Conservation (phyloP, 2,113 vertebrate species). For the Motacilla tschutschensis region DNA sequence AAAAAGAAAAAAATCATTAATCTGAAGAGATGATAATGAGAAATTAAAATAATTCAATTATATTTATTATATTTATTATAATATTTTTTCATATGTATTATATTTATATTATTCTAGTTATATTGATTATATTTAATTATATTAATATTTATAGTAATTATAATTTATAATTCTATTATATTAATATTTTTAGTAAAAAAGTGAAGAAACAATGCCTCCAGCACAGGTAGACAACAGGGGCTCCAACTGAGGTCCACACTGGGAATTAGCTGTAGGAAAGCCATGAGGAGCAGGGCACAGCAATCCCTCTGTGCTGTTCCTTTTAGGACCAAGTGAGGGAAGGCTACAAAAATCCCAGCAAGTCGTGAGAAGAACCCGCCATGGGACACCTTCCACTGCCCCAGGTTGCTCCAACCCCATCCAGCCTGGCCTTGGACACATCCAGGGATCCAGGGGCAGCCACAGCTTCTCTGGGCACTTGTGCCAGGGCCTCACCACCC, state of each 20-base stretch:
- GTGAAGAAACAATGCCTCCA: neutral
- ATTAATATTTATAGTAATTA: neutral
- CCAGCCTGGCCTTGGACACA: neutral
- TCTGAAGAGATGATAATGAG: neutral
- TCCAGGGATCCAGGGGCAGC: neutral
- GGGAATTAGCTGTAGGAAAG: neutral
- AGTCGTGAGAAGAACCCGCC: neutral
- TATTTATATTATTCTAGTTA: neutral
- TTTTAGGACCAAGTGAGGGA: neutral
- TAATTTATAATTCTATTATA: neutral
- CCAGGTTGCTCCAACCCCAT: fast-evolving
- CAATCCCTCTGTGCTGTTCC: fast-evolving
- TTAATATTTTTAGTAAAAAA: neutral
- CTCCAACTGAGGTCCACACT: neutral
- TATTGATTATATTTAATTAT: neutral
- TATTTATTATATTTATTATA: neutral
- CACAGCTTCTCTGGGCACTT: neutral
- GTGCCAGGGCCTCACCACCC: fast-evolving
- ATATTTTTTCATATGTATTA: too few species aligned
- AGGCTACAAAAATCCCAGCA: neutral
- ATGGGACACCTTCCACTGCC: fast-evolving
- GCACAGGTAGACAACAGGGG: neutral
- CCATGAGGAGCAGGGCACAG: neutral
- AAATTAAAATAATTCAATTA: neutral
- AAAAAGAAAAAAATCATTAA: neutral